Conservation (phyloP, 2,113 vertebrate genomes). For the Grallaria varia region DNA sequence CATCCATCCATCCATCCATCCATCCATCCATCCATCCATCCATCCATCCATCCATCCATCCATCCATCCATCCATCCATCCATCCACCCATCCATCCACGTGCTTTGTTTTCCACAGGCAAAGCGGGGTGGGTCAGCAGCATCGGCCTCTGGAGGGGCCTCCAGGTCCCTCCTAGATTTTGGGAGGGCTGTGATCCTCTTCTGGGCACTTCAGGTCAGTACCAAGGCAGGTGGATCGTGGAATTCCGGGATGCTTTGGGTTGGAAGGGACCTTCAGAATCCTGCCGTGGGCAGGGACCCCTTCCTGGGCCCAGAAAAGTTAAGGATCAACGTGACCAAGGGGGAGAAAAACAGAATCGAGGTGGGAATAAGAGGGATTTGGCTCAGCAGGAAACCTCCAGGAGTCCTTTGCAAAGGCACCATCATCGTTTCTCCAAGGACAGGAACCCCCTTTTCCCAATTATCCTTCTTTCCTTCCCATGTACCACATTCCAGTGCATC, state of each 20-base stretch:
- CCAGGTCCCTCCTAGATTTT: background rate
- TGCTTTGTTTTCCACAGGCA: background rate
- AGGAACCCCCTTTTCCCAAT: background rate
- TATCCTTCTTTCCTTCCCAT: background rate
- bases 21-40: too few relatives aligned
- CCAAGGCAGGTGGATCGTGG: too few relatives aligned
- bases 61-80: too few relatives aligned
- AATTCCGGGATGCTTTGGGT: accelerated
- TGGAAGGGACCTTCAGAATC: too few relatives aligned
- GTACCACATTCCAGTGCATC: too few relatives aligned
- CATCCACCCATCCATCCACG: too few relatives aligned
- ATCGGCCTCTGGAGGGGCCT: background rate
- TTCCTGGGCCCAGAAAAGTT: background rate
- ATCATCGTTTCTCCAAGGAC: background rate
- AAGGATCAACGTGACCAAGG: background rate
- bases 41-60: too few relatives aligned
- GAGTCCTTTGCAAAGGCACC: background rate
- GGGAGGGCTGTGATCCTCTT: too few relatives aligned
- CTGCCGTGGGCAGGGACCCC: background rate
- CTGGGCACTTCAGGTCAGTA: background rate
- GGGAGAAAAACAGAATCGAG: accelerated
- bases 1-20: too few relatives aligned
- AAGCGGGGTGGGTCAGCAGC: accelerated
- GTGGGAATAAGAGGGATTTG: background rate
- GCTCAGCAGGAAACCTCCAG: background rate